These are phyloP conservation scores for Microtus oregoni DNA, from an alignment of 2,113 vertebrate genomes.

Conservation along the genomic window DNA sequence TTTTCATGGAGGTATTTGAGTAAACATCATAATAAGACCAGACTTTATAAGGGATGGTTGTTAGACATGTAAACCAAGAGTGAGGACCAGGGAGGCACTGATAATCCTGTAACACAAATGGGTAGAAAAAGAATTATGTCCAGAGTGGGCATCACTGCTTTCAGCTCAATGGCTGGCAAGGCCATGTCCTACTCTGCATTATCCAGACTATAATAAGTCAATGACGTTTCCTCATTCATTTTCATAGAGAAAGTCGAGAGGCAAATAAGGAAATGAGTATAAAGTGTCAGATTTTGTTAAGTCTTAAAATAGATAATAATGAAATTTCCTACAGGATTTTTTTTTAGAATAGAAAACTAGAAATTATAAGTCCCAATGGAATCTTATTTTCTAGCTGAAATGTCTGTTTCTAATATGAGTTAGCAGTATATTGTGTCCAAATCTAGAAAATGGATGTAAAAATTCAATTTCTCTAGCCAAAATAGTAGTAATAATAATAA, in stretches of 20 bases:
- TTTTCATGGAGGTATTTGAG: conserved; percentile 32
- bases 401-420: conserved; percentile 64
- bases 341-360: conserved; percentile 59
- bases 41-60: background rate
- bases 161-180: background rate
- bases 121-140: background rate
- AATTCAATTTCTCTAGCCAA: conserved; percentile 61
- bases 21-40: conserved; percentile 20
- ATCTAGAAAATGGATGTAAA: conserved; percentile 62
- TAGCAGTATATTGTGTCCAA: conserved; percentile 3
- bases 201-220: background rate
- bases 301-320: background rate
- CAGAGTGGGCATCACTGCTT: fast-evolving
- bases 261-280: conserved; percentile 36
- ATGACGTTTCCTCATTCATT: background rate
- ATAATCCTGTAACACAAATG: background rate
- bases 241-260: background rate
- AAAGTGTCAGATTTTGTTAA: conserved; percentile 47
- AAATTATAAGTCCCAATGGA: conserved; percentile 75
- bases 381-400: conserved; percentile 71
- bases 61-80: conserved; percentile 15
- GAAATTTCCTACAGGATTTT: conserved; percentile 46
- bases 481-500: conserved; percentile 44
- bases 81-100: background rate
- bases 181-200: background rate